phyloP scores from a whole-genome alignment of 2,113 vertebrate species.

The Oncorhynchus nerka region DNA sequence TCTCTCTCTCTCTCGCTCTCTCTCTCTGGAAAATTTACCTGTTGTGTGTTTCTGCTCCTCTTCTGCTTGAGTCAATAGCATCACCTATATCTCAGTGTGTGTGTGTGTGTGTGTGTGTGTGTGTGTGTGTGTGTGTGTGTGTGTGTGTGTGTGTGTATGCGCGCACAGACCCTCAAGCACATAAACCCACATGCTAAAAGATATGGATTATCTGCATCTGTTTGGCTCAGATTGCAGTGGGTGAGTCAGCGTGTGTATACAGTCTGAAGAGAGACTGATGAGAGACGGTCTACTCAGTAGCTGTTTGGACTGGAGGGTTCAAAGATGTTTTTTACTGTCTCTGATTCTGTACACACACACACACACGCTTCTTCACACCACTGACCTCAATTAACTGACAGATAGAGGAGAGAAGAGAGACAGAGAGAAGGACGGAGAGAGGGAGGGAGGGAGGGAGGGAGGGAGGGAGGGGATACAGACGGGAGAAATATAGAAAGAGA shows the following conservation, averaged over 20 bases:
- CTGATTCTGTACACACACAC: constrained; percentile 44
- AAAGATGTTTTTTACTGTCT: background rate
- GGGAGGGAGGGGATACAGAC: background rate
- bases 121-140: too few species aligned
- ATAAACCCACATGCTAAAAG: constrained; percentile 30
- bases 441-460: too few species aligned
- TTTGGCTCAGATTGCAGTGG: constrained; percentile 50
- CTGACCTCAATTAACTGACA: constrained; percentile 69
- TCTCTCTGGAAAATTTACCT: too few species aligned
- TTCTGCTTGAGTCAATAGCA: too few species aligned
- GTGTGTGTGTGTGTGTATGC: too few species aligned
- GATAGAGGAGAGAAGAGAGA: constrained; percentile 40
- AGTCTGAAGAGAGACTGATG: constrained; percentile 23
- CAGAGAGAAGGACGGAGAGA: constrained; percentile 18
- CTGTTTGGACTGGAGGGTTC: background rate
- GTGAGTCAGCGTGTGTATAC: constrained; percentile 3
- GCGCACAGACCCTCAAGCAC: background rate
- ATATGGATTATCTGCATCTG: constrained; percentile 56
- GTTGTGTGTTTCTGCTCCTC: too few species aligned
- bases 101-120: too few species aligned
- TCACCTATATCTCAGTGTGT: too few species aligned
- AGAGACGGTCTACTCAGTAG: constrained; percentile 9
- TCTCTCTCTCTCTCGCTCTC: too few species aligned
- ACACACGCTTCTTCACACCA: constrained; percentile 41
- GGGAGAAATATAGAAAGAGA: background rate